Evolutionary conservation across 92 coral and sea anemone species (phyloP), one percentile per base, ranked within the genome.

Genomic region (Palythoa grandis): DNA sequence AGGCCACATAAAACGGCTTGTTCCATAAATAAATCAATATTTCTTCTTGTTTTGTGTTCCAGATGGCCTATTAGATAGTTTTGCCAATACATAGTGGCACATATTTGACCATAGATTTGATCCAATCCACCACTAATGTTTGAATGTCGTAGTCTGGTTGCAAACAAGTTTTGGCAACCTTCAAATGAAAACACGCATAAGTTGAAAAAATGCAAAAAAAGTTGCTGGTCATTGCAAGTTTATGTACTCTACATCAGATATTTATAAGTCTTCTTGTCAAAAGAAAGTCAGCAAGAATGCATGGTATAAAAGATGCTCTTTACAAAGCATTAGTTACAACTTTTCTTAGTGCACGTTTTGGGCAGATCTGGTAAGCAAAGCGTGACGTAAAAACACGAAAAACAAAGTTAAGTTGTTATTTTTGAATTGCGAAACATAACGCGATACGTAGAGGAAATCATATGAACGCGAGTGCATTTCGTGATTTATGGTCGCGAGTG

Each of bases 81-180:
- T 66, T 80, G 85, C 60, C 57, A 37, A 20, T 61, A 80, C 85
- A 80, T 80, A 43, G 85, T 80, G 4, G 85, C 85, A 65, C 85
- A 80, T 38, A 80, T 80, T 48, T 80, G 85, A 11, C 63, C 74
- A 66, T 80, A 80, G 72, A 80, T 66, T 13, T 22, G 19, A 70
- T 80, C 60, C 2, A 80, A 74, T 20, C 74, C 85, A 1, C 85
- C 85, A 16, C 9, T 22, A 38, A 6, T 66, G 3, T 43, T 80
- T 47, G 85, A 80, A 13, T 57, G 70, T n/a, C 61, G 48, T 43
- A 80, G 11, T 17, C 74, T 80, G 66, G 74, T 22, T n/a, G 15
- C 58, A 63, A 80, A 80, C 2, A 35, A 25, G 5, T 23, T 48
- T 52, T 80, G 52, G 60, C 85, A 80, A 16, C 85, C 85, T 80